phyloP scores from a whole-genome alignment of 37 sponge, comb jelly and placozoan species.

The Beroe ovata region DNA sequence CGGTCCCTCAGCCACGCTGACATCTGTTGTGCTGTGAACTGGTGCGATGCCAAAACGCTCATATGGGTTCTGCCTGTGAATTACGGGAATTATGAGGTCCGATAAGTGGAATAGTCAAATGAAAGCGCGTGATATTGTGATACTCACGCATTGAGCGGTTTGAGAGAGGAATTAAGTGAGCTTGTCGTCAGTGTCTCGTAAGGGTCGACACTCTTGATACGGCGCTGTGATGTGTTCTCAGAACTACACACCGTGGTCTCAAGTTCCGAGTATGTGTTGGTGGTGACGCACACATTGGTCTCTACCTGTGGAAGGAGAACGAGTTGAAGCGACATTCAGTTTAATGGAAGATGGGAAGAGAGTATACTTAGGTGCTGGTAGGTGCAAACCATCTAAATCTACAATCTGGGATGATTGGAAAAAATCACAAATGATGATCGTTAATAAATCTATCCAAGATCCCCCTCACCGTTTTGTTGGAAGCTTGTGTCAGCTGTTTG shows the following conservation, averaged over 20 bases:
- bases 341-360: too few species aligned
- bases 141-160: slow-evolving; percentile 16
- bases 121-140: too few species aligned
- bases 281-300: slow-evolving; percentile 49
- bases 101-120: too few species aligned
- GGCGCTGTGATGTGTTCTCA: not conserved
- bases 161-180: not conserved
- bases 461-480: slow-evolving; percentile 61
- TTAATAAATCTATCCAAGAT: too few species aligned
- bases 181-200: not conserved
- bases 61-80: slow-evolving; percentile 58
- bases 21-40: slow-evolving; percentile 52
- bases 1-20: slow-evolving; percentile 40
- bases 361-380: too few species aligned
- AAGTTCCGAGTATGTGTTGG: slow-evolving; percentile 61
- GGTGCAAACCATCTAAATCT: too few species aligned
- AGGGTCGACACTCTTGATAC: not conserved
- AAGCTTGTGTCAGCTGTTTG: slow-evolving; percentile 56
- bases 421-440: too few species aligned
- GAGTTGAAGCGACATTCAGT: too few species aligned
- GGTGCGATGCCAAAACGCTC: slow-evolving; percentile 51
- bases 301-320: slow-evolving; percentile 55
- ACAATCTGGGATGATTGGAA: too few species aligned
- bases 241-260: slow-evolving; percentile 65
- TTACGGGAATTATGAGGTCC: too few species aligned